Evolutionary conservation across 2,113 vertebrate genomes (phyloP).

Genomic region (Silurus meridionalis): DNA sequence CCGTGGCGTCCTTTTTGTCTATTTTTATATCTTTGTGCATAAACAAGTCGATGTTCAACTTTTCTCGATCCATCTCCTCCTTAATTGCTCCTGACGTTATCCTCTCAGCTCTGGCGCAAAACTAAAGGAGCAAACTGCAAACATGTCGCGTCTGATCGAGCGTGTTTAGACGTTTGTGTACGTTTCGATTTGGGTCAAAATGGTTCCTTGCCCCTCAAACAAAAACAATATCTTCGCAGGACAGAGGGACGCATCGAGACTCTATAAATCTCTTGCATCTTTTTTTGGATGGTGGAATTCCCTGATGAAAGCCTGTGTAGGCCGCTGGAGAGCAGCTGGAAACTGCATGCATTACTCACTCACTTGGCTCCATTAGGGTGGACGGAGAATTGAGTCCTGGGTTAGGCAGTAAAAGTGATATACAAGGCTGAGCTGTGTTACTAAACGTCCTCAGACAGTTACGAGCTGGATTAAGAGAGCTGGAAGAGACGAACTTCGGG

Average conservation of each 20-base stretch:
- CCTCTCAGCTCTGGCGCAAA: not conserved
- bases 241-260: not conserved
- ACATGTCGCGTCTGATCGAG: not conserved
- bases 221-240: not conserved
- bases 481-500: not conserved
- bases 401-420: slow-evolving; percentile 19
- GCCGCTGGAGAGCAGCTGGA: slow-evolving; percentile 14
- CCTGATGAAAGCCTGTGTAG: not conserved
- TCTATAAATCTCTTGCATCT: not conserved
- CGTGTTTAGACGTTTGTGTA: not conserved
- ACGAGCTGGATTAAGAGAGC: not conserved
- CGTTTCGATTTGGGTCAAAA: not conserved
- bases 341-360: slow-evolving; percentile 13
- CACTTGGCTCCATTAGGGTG: not conserved
- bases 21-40: not conserved
- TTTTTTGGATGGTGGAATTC: not conserved
- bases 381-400: not conserved
- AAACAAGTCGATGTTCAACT: not conserved
- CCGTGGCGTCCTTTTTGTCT: not conserved
- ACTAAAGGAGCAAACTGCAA: not conserved
- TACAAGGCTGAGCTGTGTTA: not conserved
- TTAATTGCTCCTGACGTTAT: not conserved
- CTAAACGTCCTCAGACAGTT: slow-evolving; percentile 15
- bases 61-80: not conserved
- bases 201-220: not conserved